Evolutionary conservation across 2,888 invertebrate genomes (phyloP).

Genomic region (Torymus tubicola): DNA sequence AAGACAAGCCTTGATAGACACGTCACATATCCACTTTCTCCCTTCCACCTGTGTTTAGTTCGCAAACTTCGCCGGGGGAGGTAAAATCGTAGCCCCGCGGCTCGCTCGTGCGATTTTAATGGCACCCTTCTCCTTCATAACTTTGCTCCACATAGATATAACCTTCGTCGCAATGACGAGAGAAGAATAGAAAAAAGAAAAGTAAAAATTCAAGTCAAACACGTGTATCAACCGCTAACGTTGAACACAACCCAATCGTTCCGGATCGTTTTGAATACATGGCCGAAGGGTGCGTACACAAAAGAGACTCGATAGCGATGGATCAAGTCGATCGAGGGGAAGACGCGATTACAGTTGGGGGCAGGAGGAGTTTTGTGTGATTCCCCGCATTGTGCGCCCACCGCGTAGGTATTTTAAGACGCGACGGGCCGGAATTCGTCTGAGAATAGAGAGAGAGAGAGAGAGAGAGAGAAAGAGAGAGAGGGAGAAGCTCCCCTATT

Average conservation of each 20-base stretch:
- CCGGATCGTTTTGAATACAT: no score
- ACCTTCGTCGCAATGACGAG: no score
- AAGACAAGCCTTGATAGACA: no score
- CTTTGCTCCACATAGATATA: no score
- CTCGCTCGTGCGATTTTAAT: no score
- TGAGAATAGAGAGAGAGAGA: constrained; percentile 11
- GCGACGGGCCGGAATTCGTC: not conserved
- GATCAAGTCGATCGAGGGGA: constrained; percentile 51
- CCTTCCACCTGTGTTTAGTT: no score
- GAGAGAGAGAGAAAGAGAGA: no score
- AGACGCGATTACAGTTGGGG: constrained; percentile 40
- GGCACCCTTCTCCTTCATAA: no score
- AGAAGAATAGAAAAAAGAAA: constrained; percentile 1
- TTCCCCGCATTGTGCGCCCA: constrained; percentile 1
- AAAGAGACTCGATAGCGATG: constrained; percentile 46
- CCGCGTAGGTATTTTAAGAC: constrained; percentile 26
- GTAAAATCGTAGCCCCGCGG: not conserved
- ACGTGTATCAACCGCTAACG: no score
- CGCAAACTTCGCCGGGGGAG: not conserved
- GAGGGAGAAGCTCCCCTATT: constrained; percentile 1
- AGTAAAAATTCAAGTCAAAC: not conserved
- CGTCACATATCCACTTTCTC: no score
- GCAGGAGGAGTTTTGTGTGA: constrained; percentile 28
- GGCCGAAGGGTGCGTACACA: no score
- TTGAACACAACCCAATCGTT: no score